Base-by-base conservation (phyloP, 2,888 invertebrate genomes). In the Hemithea aestivaria region DNA sequence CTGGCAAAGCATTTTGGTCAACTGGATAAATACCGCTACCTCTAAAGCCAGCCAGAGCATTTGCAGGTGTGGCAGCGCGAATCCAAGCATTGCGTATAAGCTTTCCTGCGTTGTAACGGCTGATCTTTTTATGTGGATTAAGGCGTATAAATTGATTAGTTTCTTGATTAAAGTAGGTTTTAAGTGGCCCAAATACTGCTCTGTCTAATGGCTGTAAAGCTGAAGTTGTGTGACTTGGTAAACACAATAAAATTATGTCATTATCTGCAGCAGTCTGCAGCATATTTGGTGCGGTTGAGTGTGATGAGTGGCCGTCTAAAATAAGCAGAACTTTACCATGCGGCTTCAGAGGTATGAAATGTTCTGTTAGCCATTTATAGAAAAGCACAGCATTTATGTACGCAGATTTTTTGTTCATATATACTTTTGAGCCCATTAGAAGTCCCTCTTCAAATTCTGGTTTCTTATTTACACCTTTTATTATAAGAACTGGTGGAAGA, bases 161-260 rank as follows among this genome's bases (percentile, higher is more conserved):
- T 30, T 52, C 54, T 11, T 20, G 28, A 20, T 33, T 31, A 23
- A 26, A 52, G 32, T 48, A 54, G 4, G 27, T 56, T 49, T 59
- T 57, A 25, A 56, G 46, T 39, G 54, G 54, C 27, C 37, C 35
- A 34, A 54, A 59, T 30, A 55, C 24, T n/a, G 35, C 16, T 33
- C 23, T 12, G 35, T 56, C 53, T 33, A 51, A 31, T 11, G 50
- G 47, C 25, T 49, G 48, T 28, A 50, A 36, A 10, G 46, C 53
- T 16, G 36, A 36, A 10, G 55, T 51, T 25, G 48, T 53, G 51
- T 56, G 55, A 28, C 53, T 53, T 20, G 52, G 53, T 27, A 54
- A 32, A 24, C 26, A 42, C 7, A 51, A 6, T 10, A 53, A 39
- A 30, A 46, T 42, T 12, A 48, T 48, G 8, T 40, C 48, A 32